Percentiles rank a stretch among this genome's conserved stretches.
Evolutionary conservation across 2,113 vertebrate genomes (phyloP).

Genomic region (Cervus canadensis): DNA sequence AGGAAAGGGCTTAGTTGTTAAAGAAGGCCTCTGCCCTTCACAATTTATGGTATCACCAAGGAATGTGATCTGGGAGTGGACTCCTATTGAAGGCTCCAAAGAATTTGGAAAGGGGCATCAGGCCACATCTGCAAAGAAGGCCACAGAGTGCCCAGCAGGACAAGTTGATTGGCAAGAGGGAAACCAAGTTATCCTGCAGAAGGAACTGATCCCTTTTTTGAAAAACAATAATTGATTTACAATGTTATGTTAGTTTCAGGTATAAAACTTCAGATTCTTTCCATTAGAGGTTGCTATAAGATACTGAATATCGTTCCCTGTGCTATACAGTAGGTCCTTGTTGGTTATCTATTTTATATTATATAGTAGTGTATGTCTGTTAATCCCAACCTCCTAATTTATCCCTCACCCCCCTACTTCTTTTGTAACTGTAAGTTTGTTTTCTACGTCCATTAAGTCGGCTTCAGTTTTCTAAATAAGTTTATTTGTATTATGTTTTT

Average conservation of each 20-base stretch:
- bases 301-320: background rate
- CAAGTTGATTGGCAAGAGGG: background rate
- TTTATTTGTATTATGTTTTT: background rate
- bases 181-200: background rate
- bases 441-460: background rate
- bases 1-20: background rate
- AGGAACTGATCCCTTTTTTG: background rate
- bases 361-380: background rate
- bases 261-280: background rate
- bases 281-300: background rate
- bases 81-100: background rate
- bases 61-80: background rate
- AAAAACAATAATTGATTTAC: background rate
- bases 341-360: background rate
- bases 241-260: background rate
- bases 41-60: background rate
- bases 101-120: background rate
- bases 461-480: background rate
- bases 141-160: background rate
- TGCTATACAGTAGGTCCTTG: background rate
- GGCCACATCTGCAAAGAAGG: background rate
- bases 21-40: background rate
- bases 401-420: background rate
- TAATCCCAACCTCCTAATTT: background rate
- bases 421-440: background rate